Base-by-base conservation (phyloP, 1,140 invertebrate species). In the Ooceraea biroi region DNA sequence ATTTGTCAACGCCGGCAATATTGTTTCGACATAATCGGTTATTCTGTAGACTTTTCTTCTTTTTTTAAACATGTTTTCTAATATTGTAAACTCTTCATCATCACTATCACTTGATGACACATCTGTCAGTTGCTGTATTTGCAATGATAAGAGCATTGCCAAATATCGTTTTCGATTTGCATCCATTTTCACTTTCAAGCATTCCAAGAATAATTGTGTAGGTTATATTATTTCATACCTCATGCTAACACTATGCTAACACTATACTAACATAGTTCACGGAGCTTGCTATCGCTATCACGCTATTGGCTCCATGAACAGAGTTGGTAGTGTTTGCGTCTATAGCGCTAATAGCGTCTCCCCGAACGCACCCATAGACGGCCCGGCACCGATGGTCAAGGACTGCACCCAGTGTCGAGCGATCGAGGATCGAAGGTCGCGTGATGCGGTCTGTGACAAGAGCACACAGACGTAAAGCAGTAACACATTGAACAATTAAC, bases 21-120 rank as follows among this genome's bases (percentile, higher is more conserved):
- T 22, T n/a, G 7, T 41, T 44, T 63, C 36, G 11, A 63, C 61
- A 46, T 65, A 46, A 65, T 65, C 12, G 0, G 17, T 1, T 65
- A 46, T 14, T 65, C 60, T 63, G 4, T 17, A 4, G 12, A 63
- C n/a, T 63, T 63, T 63, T 41, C n/a, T 41, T 63, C 60, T 63
- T 17, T 4, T 61, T 7, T 11, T 27, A 17, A 17, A 12, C 8
- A 27, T 17, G 27, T 14, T 14, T 36, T 61, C 14, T 17, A 61
- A 61, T 17, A 36, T 61, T 27, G 7, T 4, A 10, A 61, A 17
- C n/a, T 30, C 27, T 0, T 61, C 58, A 27, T n/a, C 14, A 60
- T 60, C 27, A 30, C 58, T 61, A n/a, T 61, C 27, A 61, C 27
- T 61, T 14, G 58, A 61, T 41, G 60, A 63, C 7, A 10, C 2